Base-by-base conservation (phyloP, 1,140 invertebrate species). In the Helicoverpa zea region DNA sequence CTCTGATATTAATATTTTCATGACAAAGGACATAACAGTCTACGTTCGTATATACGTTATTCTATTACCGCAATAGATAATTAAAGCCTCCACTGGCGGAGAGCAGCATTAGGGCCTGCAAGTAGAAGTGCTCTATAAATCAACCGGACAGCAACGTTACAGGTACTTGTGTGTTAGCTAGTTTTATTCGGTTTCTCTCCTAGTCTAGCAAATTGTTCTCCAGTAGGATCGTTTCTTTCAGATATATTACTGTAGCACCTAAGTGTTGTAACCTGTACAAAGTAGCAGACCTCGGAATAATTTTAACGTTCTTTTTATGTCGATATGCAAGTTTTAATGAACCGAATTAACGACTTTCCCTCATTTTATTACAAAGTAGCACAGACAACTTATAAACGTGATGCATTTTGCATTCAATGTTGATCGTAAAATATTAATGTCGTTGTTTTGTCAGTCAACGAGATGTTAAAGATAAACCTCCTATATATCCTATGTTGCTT, bases 91-190 rank as follows among this genome's bases (percentile, higher is more conserved):
- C n/a, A 70, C 13, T 63, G 23, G 51, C 49, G 52, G 63, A 73
- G 70, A 43, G 70, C 51, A 56, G 70, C 70, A 56, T 73, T 56
- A 73, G 70, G 14, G 35, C 14, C 29, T 43, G 23, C 30, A 35
- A 43, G 58, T 58, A 73, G 70, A 43, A 73, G 70, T 54, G 54
- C 52, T 73, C 70, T 56, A 73, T 73, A 73, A 58, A 73, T 73
- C 70, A 73, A 54, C n/a, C 52, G 30, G 47, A 51, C 64, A 51
- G 64, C 43, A 73, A 56, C 14, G 18, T 43, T 35, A 58, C 70
- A 73, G 70, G 70, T 73, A 58, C 70, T 30, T 3, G 68, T 23
- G 16, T 11, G 29, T 58, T 29, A 35, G 52, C 30, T 16, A 5
- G 29, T 58, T 73, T 73, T 73, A 73, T 73, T 73, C 58, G 70